A percentile compares a stretch with the other conserved stretches of the same genome.
These are phyloP conservation scores for Drosophila arawakana DNA, from an alignment of 1,140 invertebrate species.

Conservation along the genomic window DNA sequence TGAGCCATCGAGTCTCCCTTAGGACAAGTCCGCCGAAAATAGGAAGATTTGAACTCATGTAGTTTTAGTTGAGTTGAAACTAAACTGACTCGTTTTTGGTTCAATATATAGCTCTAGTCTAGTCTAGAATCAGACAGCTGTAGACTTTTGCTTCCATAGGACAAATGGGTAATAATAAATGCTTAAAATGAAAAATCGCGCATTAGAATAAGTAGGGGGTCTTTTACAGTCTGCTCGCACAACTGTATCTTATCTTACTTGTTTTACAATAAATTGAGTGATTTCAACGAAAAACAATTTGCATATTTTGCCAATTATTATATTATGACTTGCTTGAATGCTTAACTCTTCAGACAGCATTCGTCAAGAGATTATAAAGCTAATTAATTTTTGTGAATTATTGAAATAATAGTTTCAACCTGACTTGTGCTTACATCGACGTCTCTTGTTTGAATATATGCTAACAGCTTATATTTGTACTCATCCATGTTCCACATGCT, in stretches of 20 bases:
- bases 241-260: too few species aligned
- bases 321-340: not conserved
- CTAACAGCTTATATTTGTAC: slow-evolving; percentile 6
- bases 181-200: too few species aligned
- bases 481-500: slow-evolving; percentile 1
- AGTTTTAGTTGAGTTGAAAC: too few species aligned
- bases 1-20: too few species aligned
- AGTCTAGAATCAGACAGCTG: not conserved
- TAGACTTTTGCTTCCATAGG: not conserved
- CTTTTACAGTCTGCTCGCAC: too few species aligned
- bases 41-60: too few species aligned
- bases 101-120: too few species aligned
- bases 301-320: not conserved
- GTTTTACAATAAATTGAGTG: not conserved
- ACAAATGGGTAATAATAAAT: too few species aligned
- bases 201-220: too few species aligned
- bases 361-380: not conserved
- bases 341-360: too few species aligned
- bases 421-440: not conserved
- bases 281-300: not conserved
- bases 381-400: not conserved
- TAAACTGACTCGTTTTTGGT: too few species aligned
- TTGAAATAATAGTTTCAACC: not conserved
- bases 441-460: not conserved
- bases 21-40: too few species aligned